Percentiles rank a stretch among this genome's conserved stretches.
phyloP scores from a whole-genome alignment of 30 jellyfish, hydroid and myxozoan species.

The Pelagia noctiluca region DNA sequence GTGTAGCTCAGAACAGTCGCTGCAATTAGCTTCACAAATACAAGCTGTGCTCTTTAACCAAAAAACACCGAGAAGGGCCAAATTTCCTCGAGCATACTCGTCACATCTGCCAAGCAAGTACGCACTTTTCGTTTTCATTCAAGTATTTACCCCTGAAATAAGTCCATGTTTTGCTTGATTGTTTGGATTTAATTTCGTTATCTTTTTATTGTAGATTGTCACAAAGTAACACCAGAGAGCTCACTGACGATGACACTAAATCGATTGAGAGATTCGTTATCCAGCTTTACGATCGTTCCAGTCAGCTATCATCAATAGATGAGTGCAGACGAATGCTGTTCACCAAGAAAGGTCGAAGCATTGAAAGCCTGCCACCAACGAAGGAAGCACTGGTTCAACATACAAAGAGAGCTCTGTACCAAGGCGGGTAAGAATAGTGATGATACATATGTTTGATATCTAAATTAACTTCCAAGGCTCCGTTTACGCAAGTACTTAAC shows the following conservation, averaged over 20 bases:
- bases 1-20: constrained; percentile 9
- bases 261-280: no score
- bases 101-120: constrained; percentile 2
- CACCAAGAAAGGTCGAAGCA: no score
- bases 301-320: no score
- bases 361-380: no score
- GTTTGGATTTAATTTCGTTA: constrained; percentile 1
- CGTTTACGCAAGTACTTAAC: no score
- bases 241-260: no score
- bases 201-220: not conserved
- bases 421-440: not conserved
- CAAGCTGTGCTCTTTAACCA: constrained; percentile 1
- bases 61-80: constrained; percentile 4
- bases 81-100: not conserved
- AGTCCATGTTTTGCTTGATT: constrained; percentile 1
- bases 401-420: no score
- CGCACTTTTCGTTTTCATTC: constrained; percentile 1
- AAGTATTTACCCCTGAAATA: constrained; percentile 2
- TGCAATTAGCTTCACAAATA: not conserved
- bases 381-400: no score
- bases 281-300: no score
- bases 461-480: no score
- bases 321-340: no score
- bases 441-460: constrained; percentile 1
- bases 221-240: constrained; percentile 4